Conservation (phyloP, 2,797 vertebrate genomes). For the Synanceia verrucosa region DNA sequence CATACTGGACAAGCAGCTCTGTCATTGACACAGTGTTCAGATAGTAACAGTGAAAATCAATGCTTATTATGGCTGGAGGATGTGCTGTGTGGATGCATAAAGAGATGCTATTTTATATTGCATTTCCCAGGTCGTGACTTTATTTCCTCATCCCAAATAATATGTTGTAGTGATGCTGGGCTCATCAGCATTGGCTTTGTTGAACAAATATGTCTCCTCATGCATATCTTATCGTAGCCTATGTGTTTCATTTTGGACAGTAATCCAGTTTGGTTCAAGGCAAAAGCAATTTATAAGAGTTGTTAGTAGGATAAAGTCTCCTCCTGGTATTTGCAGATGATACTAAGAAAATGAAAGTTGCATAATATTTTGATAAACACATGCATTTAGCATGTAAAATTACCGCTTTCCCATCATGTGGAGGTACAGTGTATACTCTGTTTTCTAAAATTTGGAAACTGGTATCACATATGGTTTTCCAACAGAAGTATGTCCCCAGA, state of each 20-base stretch:
- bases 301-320: background rate
- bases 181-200: background rate
- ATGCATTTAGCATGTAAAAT: background rate
- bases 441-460: background rate
- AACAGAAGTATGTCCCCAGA: background rate
- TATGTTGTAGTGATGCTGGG: background rate
- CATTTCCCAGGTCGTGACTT: background rate
- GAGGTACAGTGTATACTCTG: background rate
- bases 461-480: background rate
- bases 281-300: background rate
- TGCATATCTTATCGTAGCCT: background rate
- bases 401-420: background rate
- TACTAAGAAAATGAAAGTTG: background rate
- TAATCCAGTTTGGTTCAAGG: background rate
- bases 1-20: constrained; percentile 2
- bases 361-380: too few relatives aligned
- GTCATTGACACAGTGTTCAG: constrained; percentile 6
- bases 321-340: background rate
- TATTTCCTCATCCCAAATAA: background rate
- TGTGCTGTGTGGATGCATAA: background rate
- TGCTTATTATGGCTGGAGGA: background rate
- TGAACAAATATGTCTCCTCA: background rate
- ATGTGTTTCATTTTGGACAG: background rate
- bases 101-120: background rate
- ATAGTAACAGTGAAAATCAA: background rate